phyloP scores from a whole-genome alignment of 2,888 invertebrate genomes.

The Coelopa pilipes region DNA sequence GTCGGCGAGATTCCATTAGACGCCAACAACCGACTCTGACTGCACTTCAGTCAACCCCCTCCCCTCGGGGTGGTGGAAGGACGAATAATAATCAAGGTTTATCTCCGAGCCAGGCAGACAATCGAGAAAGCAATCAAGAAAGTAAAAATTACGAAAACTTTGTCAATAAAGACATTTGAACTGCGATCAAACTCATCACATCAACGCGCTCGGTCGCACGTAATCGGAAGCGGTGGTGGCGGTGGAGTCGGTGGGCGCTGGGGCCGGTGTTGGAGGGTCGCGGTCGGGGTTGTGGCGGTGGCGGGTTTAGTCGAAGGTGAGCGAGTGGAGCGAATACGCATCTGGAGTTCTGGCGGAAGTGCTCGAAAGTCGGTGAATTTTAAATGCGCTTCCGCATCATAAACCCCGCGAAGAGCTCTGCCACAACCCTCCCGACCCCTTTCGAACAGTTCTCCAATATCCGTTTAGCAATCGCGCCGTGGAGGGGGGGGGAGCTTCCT shows the following conservation, averaged over 20 bases:
- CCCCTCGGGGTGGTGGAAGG: neutral
- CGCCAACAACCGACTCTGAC: too few species aligned
- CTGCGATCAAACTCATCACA: conserved; percentile 63
- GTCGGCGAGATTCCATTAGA: neutral
- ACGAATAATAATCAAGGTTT: conserved; percentile 48
- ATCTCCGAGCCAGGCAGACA: conserved; percentile 54
- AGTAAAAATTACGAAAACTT: conserved; percentile 40
- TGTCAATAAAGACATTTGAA: conserved; percentile 51
- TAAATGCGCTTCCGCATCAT: conserved; percentile 32
- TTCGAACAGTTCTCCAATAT: too few species aligned
- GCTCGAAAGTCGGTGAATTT: conserved; percentile 26
- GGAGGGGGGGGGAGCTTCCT: too few species aligned
- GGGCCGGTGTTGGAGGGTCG: neutral
- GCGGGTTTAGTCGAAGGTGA: neutral
- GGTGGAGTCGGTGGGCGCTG: neutral
- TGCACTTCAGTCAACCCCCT: neutral
- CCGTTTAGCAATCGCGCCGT: too few species aligned
- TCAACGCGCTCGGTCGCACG: conserved; percentile 45
- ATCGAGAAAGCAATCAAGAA: conserved; percentile 48
- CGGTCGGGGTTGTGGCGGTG: neutral
- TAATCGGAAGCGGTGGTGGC: conserved; percentile 12
- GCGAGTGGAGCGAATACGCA: neutral
- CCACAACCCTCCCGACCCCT: neutral
- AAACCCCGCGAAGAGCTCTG: conserved; percentile 24
- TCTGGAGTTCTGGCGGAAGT: conserved; percentile 21